These are phyloP conservation scores for Aphelinus atriplicis DNA, from an alignment of 1,140 invertebrate species.

Conservation along the genomic window DNA sequence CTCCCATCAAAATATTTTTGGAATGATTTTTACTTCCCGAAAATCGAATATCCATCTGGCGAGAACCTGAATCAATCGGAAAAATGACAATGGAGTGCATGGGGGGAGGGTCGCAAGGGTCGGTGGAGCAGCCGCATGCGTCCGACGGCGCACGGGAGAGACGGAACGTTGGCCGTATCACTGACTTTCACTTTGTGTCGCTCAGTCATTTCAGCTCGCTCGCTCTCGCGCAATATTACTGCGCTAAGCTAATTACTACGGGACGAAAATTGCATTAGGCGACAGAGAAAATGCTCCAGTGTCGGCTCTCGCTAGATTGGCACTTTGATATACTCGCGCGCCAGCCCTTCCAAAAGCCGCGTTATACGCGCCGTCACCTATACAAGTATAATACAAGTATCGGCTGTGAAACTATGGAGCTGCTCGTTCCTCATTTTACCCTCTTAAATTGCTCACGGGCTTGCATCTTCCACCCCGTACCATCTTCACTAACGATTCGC, in stretches of 20 bases:
- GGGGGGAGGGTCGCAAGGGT: too few relatives aligned
- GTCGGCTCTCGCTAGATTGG: not conserved
- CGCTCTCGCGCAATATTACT: conserved; percentile 25
- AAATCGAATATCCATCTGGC: too few relatives aligned
- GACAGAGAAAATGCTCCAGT: conserved; percentile 18
- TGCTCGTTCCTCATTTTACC: not conserved
- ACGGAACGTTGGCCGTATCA: not conserved
- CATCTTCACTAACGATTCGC: not conserved
- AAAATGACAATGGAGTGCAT: too few relatives aligned
- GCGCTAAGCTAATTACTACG: conserved; percentile 30
- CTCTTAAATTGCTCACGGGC: conserved; percentile 19
- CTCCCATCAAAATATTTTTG: too few relatives aligned
- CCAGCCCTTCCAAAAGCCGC: conserved; percentile 3
- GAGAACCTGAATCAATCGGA: too few relatives aligned
- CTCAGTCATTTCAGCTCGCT: not conserved
- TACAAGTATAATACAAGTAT: not conserved
- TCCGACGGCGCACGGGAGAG: too few relatives aligned
- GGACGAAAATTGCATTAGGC: conserved; percentile 36
- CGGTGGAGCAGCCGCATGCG: too few relatives aligned
- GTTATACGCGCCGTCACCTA: not conserved
- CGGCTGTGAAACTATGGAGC: too few relatives aligned
- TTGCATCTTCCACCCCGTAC: not conserved
- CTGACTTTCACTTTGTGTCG: conserved; percentile 20
- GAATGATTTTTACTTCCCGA: too few relatives aligned
- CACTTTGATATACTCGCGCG: conserved; percentile 17